These are phyloP conservation scores for Platorchestia sp. DNA, from an alignment of 1,140 invertebrate genomes.

Conservation along the genomic window DNA sequence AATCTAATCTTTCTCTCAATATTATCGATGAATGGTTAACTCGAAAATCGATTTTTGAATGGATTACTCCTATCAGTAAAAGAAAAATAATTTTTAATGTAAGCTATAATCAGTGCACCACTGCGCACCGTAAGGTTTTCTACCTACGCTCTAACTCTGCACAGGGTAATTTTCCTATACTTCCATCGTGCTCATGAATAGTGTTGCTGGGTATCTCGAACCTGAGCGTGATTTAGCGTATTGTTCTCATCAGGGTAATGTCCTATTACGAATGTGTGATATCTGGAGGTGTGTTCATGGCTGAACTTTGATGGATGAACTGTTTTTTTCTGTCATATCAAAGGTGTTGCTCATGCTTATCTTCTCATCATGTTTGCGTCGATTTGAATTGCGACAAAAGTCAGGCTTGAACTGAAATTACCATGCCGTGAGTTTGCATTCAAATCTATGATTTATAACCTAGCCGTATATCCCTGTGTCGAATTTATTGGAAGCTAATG, in stretches of 20 bases:
- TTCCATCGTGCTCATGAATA: background rate
- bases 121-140: background rate
- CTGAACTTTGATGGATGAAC: background rate
- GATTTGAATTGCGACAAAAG: background rate
- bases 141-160: background rate
- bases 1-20: background rate
- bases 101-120: background rate
- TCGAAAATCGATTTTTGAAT: background rate
- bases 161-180: slow-evolving; percentile 1
- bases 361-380: background rate
- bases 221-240: background rate
- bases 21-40: background rate
- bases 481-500: background rate
- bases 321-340: background rate
- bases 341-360: background rate
- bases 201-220: background rate
- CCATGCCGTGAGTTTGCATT: too few relatives aligned
- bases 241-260: background rate
- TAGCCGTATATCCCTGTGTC: too few relatives aligned
- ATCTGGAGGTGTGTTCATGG: background rate
- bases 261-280: background rate
- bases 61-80: background rate
- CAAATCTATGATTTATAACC: too few relatives aligned
- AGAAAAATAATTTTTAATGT: background rate
- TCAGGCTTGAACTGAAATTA: background rate